Base-by-base conservation (phyloP, 2,113 vertebrate species). In the Gavialis gangeticus region DNA sequence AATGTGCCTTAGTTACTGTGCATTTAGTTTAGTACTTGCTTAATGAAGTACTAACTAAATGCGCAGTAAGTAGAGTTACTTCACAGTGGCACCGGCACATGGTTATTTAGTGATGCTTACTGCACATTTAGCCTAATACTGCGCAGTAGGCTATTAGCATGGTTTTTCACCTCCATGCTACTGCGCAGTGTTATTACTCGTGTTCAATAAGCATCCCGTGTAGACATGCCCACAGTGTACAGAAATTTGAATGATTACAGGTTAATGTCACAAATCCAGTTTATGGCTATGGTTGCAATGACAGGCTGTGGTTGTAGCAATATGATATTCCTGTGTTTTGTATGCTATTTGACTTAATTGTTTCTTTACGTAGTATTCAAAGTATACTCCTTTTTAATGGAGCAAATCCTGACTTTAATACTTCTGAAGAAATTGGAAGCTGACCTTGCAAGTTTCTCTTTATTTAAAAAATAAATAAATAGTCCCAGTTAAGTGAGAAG, bases 171-270 rank as follows among this genome's bases (percentile, higher is more conserved):
- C 46, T 46, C 46, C 46, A 46, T 46, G 46, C 46, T 46, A 46
- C 46, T 9, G 46, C 2, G 46, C 46, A 46, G 46, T 46, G 8
- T 46, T 46, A 46, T 46, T 46, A 46, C 7, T 46, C 46, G 8
- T 46, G 46, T 46, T 46, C 46, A 46, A 9, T 46, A 46, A 46
- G 46, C 46, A 9, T 46, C 46, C 46, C 7, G 8, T 46, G 46
- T 46, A 46, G 46, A 46, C 46, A 46, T 46, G 46, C 46, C 7
- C 46, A 17, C 64, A 17, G 1, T 82, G 56, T 79, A n/a, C 69
- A 6, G 55, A 78, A 81, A 1, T n/a, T 66, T 37, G 7, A 4
- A 1, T 88, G 19, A 6, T 76, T 75, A 0, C 2, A 1, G 28
- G 1, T 2, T 30, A 1, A 82, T 88, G 71, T 90, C 5, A 75